These are phyloP conservation scores for Danio choprae DNA, from an alignment of 2,797 vertebrate species.

Conservation along the genomic window DNA sequence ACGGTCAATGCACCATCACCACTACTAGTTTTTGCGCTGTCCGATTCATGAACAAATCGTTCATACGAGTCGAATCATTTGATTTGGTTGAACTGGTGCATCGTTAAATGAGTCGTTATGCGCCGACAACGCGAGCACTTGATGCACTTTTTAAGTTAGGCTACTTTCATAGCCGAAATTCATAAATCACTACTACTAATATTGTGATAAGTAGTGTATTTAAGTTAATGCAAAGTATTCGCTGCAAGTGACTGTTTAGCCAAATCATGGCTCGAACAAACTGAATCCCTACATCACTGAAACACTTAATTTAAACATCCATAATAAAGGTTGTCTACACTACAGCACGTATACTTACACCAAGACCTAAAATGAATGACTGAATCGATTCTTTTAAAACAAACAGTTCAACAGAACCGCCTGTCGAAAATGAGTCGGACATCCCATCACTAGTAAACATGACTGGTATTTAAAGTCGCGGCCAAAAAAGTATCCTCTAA, in stretches of 20 bases:
- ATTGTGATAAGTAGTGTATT: too few species aligned
- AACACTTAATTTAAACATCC: background rate
- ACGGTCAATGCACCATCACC: slow-evolving; percentile 3
- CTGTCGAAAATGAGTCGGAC: background rate
- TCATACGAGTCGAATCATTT: background rate
- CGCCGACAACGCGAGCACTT: too few species aligned
- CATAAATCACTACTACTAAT: too few species aligned
- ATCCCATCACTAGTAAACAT: slow-evolving; percentile 13
- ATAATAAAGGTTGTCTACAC: background rate
- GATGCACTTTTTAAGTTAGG: too few species aligned
- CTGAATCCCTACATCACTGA: background rate
- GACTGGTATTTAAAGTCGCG: background rate
- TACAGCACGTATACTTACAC: too few species aligned
- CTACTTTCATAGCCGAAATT: too few species aligned
- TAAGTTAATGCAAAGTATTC: too few species aligned
- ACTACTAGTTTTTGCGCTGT: background rate
- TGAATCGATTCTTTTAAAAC: slow-evolving; percentile 11
- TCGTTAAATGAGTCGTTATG: too few species aligned
- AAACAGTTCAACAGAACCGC: background rate
- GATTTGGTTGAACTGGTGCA: background rate
- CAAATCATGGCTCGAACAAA: too few species aligned
- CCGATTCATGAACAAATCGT: slow-evolving; percentile 6
- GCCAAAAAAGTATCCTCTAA: slow-evolving; percentile 16
- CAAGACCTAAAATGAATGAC: background rate
- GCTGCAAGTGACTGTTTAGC: too few species aligned